Conservation (phyloP, 2,797 vertebrate species). For the Alca torda region DNA sequence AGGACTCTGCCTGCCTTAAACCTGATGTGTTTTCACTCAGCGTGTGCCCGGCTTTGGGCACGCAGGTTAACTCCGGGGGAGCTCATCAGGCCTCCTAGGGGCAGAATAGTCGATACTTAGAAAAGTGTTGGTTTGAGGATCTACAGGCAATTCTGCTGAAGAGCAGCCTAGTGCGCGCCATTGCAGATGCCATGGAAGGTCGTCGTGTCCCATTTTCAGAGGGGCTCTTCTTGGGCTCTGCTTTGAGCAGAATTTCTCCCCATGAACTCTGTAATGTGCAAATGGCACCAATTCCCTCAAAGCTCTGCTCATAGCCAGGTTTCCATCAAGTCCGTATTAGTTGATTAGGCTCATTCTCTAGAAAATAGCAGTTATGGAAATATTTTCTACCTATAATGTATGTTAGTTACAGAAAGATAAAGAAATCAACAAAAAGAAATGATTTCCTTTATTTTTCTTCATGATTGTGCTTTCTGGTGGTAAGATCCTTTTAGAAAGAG, state of each 20-base stretch:
- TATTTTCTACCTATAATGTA: neutral
- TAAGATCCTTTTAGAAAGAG: neutral
- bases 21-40: neutral
- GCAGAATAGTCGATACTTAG: neutral
- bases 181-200: fast-evolving
- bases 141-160: neutral
- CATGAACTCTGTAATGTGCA: neutral
- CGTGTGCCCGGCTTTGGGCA: fast-evolving
- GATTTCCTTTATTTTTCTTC: neutral
- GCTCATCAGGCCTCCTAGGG: neutral
- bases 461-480: neutral
- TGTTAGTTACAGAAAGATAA: neutral
- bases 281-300: neutral
- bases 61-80: neutral
- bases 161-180: neutral
- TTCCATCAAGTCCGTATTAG: neutral
- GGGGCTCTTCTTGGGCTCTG: neutral
- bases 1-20: neutral
- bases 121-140: neutral
- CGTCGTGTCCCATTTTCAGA: fast-evolving
- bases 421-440: neutral
- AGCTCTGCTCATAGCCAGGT: neutral
- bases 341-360: neutral
- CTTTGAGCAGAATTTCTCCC: neutral
- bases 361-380: neutral